Conservation (phyloP, 2,113 vertebrate species). For the Muntiacus muntjak region DNA sequence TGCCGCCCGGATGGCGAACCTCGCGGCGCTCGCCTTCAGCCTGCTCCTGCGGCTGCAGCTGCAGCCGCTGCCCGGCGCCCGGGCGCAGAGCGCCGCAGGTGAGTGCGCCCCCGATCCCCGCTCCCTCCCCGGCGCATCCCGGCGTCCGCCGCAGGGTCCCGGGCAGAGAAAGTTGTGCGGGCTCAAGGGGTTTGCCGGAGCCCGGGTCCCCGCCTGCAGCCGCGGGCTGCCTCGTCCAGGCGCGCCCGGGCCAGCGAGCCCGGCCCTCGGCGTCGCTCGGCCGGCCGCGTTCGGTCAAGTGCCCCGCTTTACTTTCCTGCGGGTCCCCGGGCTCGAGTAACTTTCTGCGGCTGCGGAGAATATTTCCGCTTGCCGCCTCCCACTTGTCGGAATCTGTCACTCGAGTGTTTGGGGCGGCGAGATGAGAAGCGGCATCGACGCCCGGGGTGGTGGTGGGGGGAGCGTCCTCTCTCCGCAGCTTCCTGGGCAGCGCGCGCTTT, state of each 20-base stretch:
- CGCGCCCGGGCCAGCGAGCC: not conserved
- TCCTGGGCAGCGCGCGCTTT: slow-evolving; percentile 64
- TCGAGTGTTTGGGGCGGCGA: slow-evolving; percentile 54
- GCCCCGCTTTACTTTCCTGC: not conserved
- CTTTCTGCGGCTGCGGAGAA: slow-evolving; percentile 67
- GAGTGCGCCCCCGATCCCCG: slow-evolving; percentile 59
- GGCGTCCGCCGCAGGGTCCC: not conserved
- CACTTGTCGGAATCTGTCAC: slow-evolving; percentile 68
- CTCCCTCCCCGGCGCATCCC: not conserved
- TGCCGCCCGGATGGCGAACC: slow-evolving; percentile 79
- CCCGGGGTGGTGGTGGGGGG: not conserved
- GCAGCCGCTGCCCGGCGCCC: slow-evolving; percentile 75
- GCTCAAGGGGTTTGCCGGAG: not conserved
- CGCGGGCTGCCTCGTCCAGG: not conserved
- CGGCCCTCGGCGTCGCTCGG: not conserved
- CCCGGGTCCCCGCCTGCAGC: not conserved
- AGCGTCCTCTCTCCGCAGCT: not conserved
- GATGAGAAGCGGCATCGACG: slow-evolving; percentile 21
- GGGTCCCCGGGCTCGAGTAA: not conserved
- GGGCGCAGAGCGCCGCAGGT: slow-evolving; percentile 86
- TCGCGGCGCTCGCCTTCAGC: slow-evolving; percentile 74
- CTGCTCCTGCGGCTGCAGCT: slow-evolving; percentile 72
- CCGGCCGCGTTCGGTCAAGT: not conserved
- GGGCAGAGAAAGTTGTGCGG: slow-evolving; percentile 48
- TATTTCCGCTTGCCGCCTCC: slow-evolving; percentile 52